These are phyloP conservation scores for Ptilorrhoa leucosticta DNA, from an alignment of 2,113 vertebrate species.

Conservation along the genomic window DNA sequence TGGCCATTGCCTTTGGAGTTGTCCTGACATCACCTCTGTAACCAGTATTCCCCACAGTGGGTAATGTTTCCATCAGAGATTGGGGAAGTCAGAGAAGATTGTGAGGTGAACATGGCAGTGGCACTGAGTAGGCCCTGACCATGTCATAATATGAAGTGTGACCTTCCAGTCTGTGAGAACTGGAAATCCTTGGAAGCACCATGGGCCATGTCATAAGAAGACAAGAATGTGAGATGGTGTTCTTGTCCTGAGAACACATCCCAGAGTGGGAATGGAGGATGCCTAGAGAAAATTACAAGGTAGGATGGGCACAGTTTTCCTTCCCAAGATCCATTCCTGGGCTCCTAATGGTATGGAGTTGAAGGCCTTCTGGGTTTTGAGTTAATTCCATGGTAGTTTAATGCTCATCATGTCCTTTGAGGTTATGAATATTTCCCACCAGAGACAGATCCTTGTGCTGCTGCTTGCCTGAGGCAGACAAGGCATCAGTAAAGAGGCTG, in stretches of 20 bases:
- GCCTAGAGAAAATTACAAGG: not conserved
- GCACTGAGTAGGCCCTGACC: not conserved
- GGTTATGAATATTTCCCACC: not conserved
- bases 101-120: not conserved
- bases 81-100: no score
- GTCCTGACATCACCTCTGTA: not conserved
- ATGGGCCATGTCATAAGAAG: no score
- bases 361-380: not conserved
- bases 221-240: no score
- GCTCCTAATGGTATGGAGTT: not conserved
- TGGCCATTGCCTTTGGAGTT: not conserved
- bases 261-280: not conserved
- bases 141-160: not conserved
- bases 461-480: not conserved
- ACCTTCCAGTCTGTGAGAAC: not conserved
- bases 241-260: not conserved
- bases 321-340: not conserved
- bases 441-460: not conserved
- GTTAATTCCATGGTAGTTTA: not conserved
- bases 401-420: not conserved
- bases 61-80: not conserved
- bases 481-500: not conserved
- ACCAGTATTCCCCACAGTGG: not conserved
- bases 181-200: not conserved
- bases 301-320: not conserved